Base-by-base conservation (phyloP, 2,797 vertebrate genomes). In the Diglossa cyanea region DNA sequence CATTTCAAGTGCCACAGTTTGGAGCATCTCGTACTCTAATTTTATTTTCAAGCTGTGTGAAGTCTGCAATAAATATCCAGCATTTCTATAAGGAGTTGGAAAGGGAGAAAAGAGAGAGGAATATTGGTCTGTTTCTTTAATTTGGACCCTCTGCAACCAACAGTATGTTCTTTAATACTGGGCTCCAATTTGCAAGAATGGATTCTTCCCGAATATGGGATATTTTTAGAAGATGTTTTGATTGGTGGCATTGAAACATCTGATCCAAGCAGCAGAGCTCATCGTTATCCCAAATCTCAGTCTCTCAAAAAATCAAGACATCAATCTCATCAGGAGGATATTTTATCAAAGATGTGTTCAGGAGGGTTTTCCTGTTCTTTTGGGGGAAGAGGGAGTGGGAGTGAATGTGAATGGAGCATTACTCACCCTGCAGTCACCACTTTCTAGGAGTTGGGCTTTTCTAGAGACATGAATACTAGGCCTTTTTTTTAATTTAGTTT, bases 181-280 rank as follows among this genome's bases (percentile, higher is more conserved):
- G 76, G 73, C 51, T 79, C 48, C 0, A 4, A 60, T 60, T 50
- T 73, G 54, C 63, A 76, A 68, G 88, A 82, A 63, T 40, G 86
- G 80, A 76, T 85, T 77, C 55, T 63, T 71, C 84, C 42, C 24
- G 71, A 88, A 87, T 51, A 79, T 1, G 33, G 60, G 84, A 1
- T 91, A 92, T 91, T 94, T 94, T 94, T 87, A 93, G 58, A 68
- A 10, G 53, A 79, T 80, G 37, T 79, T 93, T 73, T 82, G 73
- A 90, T 61, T 81, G 86, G 95, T 76, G 90, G 86, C 78, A 80
- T 2, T 47, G 84, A 89, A 78, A 67, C n/a, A 65, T 11, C 67
- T 90, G 26, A 18, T 35, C 47, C 31, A 60, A 62, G 77, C 66
- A 86, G 77, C 31, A 73, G 51, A 84, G 55, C 60, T 79, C 85